Base-by-base conservation (phyloP, 2,888 invertebrate genomes). In the Ochlodes sylvanus region DNA sequence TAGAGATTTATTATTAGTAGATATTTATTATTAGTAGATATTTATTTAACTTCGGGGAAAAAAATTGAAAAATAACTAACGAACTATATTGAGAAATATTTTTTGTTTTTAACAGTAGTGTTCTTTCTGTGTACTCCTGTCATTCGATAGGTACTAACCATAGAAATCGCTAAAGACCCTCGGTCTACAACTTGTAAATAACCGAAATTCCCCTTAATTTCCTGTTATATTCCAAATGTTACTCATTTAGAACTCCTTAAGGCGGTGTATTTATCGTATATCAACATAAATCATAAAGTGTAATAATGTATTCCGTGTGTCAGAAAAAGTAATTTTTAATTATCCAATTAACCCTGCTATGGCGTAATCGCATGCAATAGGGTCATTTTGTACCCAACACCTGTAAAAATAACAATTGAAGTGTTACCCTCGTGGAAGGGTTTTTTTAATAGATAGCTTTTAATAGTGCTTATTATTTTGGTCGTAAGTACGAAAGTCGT, bases 281-380 rank as follows among this genome's bases (percentile, higher is more conserved):
- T 50, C 50, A 50, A 50, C 50, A 50, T 50, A 19, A 50, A 17
- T 50, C 50, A 50, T 10, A 50, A 19, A 50, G 19, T 19, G 50
- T 21, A 52, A 52, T 27, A 52, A 41, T 47, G 7, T 58, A 65
- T 47, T 4, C 42, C 17, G n/a, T 61, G 15, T 67, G 60, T 67
- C 54, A 67, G 62, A 67, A 67, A 67, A 62, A 56, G 55, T 67
- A 61, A 67, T 62, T 67, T 55, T 62, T 67, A 72, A 70, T 72
- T 69, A 70, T 58, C 68, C 63, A 70, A 72, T 70, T 72, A 68
- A 64, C 54, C 67, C 44, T 55, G 56, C 44, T 69, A 72, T 67
- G 64, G 34, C 56, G 56, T 69, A 67, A 69, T 72, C 69, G 72
- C 72, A 72, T 72, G 72, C 44, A 61, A 41, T 54, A 17, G 38